Base-by-base conservation (phyloP, 2,113 vertebrate genomes). In the Drymodes brunneopygia region DNA sequence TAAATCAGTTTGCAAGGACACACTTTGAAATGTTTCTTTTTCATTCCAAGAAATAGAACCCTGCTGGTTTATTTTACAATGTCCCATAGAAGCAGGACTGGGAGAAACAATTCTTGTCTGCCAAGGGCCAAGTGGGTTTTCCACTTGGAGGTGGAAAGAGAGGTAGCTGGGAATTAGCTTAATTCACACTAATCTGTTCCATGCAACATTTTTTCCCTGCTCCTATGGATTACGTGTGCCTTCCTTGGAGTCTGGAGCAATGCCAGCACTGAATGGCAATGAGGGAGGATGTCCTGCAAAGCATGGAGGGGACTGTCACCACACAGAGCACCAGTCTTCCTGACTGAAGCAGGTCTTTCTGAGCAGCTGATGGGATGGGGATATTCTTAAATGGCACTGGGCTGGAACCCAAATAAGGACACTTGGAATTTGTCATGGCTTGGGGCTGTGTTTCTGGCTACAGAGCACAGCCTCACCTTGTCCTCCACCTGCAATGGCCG, bases 11-110 rank as follows among this genome's bases (percentile, higher is more conserved):
- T 69, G 65, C 73, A 95, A 92, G 92, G 94, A 92, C 78, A 58
- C 18, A 7, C 45, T 85, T 44, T 36, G 70, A 77, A 92, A 95
- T 14, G 44, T 81, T 95, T 82, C 91, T 56, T 95, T 91, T 92
- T 93, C 91, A 86, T 94, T 82, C 94, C 87, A 96, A 95, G 82
- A 85, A 95, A 87, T 19, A 56, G 70, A 88, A 61, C 56, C 77
- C 51, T 77, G 62, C n/a, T 60, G 38, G 47, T 81, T 90, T 97
- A 81, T 93, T 95, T 96, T 74, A 38, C 87, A 84, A 66, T 45
- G 31, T 83, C 57, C 80, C 58, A 57, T 78, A 44, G 38, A 86
- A 67, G 42, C 36, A 27, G 35, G 50, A 57, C 16, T 22, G 69
- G 45, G 42, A 92, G 86, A 88, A 92, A 83, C 58, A 74, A 60